Base-by-base conservation (phyloP, 2,888 invertebrate genomes). In the Spisula subtruncata region DNA sequence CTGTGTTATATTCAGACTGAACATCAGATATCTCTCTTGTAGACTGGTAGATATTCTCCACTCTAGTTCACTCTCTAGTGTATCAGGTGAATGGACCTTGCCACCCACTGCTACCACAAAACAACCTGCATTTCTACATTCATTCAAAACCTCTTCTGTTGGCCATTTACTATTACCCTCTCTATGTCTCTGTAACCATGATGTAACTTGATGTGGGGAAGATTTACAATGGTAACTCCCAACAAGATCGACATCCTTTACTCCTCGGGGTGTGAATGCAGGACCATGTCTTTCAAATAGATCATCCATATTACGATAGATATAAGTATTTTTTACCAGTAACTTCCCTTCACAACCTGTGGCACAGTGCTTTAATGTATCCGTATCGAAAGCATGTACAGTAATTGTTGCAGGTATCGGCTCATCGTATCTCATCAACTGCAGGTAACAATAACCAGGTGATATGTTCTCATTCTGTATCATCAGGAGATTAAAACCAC, bases 381-480 rank as follows among this genome's bases (percentile, higher is more conserved):
- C n/a, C n/a, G n/a, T n/a, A n/a, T n/a, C n/a, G n/a, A n/a, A n/a
- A n/a, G n/a, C n/a, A n/a, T n/a, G n/a, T n/a, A n/a, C n/a, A n/a
- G n/a, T n/a, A n/a, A n/a, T n/a, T n/a, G n/a, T n/a, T n/a, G n/a
- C n/a, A 12, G 51, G 41, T 41, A n/a, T n/a, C n/a, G 80, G 41
- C 10, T 18, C 41, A 18, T 80, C 80, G 6, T 6, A 10, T 18
- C 41, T 80, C 41, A 80, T 35, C 8, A 35, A 12, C 20, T 80
- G 80, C 16, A 80, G 46, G 10, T 41, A n/a, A 80, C 80, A 10
- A n/a, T 41, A 5, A 41, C n/a, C n/a, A n/a, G n/a, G n/a, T n/a
- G n/a, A n/a, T n/a, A n/a, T n/a, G n/a, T n/a, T n/a, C n/a, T n/a
- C 46, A 80, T 80, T 46, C 18, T 80, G 80, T 14, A 80, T 46